A percentile compares a stretch with the other conserved stretches of the same genome.
phyloP scores from a whole-genome alignment of 2,797 vertebrate species.

The Orestias chungarensis region DNA sequence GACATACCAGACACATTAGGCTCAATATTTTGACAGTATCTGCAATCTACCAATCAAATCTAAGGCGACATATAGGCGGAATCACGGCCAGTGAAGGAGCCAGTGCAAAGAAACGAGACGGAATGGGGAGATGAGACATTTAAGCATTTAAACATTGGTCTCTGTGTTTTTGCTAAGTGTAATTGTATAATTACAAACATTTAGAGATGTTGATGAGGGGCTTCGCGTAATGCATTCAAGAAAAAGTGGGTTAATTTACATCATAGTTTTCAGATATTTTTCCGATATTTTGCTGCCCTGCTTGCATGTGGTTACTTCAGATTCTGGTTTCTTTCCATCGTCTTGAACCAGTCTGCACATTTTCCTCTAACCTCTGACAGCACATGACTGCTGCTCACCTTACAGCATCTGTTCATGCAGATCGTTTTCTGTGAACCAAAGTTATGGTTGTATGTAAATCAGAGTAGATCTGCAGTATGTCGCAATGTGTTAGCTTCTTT shows the following conservation, averaged over 20 bases:
- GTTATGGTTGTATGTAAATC: too few relatives aligned
- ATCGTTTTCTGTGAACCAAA: too few relatives aligned
- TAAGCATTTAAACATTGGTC: neutral
- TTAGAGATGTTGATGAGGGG: neutral
- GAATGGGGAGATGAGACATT: neutral
- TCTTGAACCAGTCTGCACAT: too few relatives aligned
- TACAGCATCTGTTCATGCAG: too few relatives aligned
- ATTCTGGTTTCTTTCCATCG: too few relatives aligned
- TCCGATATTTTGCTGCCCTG: neutral
- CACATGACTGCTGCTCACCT: too few relatives aligned
- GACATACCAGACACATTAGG: neutral
- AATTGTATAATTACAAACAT: neutral
- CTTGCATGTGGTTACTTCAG: too few relatives aligned
- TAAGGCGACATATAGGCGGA: neutral
- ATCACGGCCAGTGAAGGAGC: neutral
- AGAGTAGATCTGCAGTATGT: neutral
- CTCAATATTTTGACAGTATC: neutral
- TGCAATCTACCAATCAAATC: neutral
- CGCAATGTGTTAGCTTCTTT: neutral
- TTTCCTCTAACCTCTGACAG: too few relatives aligned
- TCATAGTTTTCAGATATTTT: neutral
- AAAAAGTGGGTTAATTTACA: neutral
- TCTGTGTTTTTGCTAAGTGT: neutral
- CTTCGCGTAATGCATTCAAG: neutral
- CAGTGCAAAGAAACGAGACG: neutral